phyloP scores from a whole-genome alignment of 2,888 invertebrate genomes.

The Rotaria macrura region DNA sequence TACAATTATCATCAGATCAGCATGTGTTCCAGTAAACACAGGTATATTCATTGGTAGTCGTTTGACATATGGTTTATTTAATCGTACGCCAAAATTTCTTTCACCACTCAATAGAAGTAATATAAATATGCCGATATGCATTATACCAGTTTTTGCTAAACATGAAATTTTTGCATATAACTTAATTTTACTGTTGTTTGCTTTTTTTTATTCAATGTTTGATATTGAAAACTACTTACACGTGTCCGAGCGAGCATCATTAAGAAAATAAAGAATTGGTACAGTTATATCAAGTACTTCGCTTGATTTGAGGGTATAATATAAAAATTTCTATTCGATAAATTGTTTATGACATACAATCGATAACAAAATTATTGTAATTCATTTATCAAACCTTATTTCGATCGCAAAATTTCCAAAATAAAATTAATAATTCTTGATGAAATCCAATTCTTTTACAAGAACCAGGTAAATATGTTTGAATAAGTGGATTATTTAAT shows the following conservation, averaged over 20 bases:
- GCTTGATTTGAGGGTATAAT: conserved; percentile 93
- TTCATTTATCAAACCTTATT: conserved; percentile 64
- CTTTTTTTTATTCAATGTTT: no score
- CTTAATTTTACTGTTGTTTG: no score
- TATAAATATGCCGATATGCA: conserved; percentile 99
- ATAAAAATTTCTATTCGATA: conserved; percentile 76
- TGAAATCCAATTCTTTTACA: conserved; percentile 88
- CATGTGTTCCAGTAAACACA: conserved; percentile 90
- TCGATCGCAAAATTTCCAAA: conserved; percentile 99
- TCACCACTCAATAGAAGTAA: conserved; percentile 87
- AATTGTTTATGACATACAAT: conserved; percentile 25
- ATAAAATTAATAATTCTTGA: conserved; percentile 87
- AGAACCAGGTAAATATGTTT: conserved; percentile 85
- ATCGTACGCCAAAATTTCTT: conserved; percentile 93
- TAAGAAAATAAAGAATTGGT: conserved; percentile 89
- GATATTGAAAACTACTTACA: conserved; percentile 60
- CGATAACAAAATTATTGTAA: neutral
- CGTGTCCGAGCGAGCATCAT: conserved; percentile 93
- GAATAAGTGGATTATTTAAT: conserved; percentile 85
- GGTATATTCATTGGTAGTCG: conserved; percentile 99
- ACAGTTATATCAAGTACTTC: conserved; percentile 92
- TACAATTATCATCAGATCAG: conserved; percentile 88
- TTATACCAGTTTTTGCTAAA: conserved; percentile 83
- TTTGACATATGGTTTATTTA: conserved; percentile 89
- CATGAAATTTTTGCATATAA: no score